Evolutionary conservation across 2,797 vertebrate species (phyloP), one percentile per base, ranked within the genome.

Genomic region (Pseudomugil tenellus): DNA sequence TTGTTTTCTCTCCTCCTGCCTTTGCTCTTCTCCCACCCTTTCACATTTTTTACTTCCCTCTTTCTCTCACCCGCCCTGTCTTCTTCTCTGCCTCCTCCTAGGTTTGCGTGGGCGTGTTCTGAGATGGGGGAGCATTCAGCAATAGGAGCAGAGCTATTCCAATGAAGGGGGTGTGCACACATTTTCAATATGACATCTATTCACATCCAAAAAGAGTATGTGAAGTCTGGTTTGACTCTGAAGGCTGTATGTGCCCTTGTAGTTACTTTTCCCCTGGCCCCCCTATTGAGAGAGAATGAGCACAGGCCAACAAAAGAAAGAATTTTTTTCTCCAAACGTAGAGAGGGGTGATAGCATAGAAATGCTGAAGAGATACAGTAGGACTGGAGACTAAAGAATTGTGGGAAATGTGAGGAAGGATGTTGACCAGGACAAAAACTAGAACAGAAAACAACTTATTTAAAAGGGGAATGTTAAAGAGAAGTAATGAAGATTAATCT

Each of bases 191-290:
- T 87, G 83, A 82, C 83, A 87, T 89, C 70, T 63, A 86, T 76
- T 75, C 81, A 80, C 76, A 89, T 88, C 62, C n/a, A 86, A 81
- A 87, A 84, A 53, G 84, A 79, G 74, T 82, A 88, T 89, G 87
- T 86, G 79, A 88, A 87, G 78, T 80, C 79, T 80, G 74, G 77
- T 87, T 86, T 76, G 80, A 87, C 86, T 91, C 84, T 84, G 79
- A 89, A 89, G 90, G 72, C 79, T 91, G 79, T 67, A 61, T 68
- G 70, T 83, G 86, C 69, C 87, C 88, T 89, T 90, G 79, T 82
- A 87, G 86, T 89, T 87, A 86, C 85, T 89, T 84, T 84, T 80
- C 64, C 74, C 84, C 80, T 83, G 83, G 43, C 43, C 85, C 80
- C 80, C 87, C 80, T 80, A 81, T 81, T 79, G 89, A 79, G 87